Percentiles rank a stretch among this genome's conserved stretches.
These are phyloP conservation scores for Stenichneumon culpator DNA, from an alignment of 2,888 invertebrate genomes.

Conservation along the genomic window DNA sequence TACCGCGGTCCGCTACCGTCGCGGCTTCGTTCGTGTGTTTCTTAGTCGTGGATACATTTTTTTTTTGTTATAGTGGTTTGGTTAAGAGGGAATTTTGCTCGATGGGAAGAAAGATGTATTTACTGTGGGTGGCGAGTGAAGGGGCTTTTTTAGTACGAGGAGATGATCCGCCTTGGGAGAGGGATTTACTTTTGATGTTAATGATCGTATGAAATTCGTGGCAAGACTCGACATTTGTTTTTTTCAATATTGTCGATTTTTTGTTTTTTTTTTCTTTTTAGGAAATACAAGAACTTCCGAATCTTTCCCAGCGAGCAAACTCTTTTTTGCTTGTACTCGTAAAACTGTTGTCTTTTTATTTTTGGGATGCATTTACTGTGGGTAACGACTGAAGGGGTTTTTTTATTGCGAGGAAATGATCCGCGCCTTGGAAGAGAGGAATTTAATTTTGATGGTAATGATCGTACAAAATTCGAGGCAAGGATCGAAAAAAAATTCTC, in stretches of 20 bases:
- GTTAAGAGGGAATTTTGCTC: background rate
- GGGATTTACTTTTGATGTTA: background rate
- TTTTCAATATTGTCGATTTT: background rate
- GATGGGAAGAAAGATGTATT: background rate
- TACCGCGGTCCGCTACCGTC: background rate
- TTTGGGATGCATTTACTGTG: background rate
- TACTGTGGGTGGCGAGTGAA: background rate
- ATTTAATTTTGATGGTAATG: too few relatives aligned
- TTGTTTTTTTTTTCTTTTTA: background rate
- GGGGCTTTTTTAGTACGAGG: background rate
- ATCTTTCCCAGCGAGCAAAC: background rate
- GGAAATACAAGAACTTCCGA: background rate
- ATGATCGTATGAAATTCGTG: background rate
- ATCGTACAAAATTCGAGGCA: too few relatives aligned
- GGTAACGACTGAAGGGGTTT: too few relatives aligned
- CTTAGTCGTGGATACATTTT: constrained; percentile 3
- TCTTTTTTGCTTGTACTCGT: background rate
- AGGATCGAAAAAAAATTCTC: too few relatives aligned
- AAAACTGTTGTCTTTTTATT: background rate
- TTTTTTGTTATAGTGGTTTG: background rate
- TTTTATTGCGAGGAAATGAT: too few relatives aligned
- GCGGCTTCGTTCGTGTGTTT: background rate
- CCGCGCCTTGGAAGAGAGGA: too few relatives aligned
- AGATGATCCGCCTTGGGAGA: background rate
- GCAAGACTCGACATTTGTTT: too few relatives aligned